Percentiles rank a stretch among this genome's conserved stretches.
These are phyloP conservation scores for Pagrus major DNA, from an alignment of 2,113 vertebrate genomes.

Conservation along the genomic window DNA sequence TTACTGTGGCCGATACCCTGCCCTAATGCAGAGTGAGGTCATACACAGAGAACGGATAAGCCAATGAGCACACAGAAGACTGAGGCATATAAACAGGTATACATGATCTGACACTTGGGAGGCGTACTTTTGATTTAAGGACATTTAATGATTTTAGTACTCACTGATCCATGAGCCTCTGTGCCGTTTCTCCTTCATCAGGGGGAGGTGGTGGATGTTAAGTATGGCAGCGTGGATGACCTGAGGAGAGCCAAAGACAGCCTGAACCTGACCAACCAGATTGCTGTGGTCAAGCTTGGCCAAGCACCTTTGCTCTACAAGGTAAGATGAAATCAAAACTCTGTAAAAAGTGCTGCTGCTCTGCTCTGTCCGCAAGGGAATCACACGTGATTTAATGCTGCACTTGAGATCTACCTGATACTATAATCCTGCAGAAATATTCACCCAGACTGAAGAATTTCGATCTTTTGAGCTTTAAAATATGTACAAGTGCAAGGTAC, in stretches of 20 bases:
- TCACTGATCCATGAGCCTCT: background rate
- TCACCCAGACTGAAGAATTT: background rate
- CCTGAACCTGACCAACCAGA: conserved; percentile 87
- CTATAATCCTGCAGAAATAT: conserved; percentile 22
- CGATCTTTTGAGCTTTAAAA: conserved; percentile 30
- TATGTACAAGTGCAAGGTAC: conserved; percentile 11
- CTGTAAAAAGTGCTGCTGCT: background rate
- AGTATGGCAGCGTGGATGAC: conserved; percentile 89
- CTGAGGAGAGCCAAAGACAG: conserved; percentile 82
- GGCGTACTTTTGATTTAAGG: background rate
- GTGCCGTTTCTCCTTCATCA: conserved; percentile 56
- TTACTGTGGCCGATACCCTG: background rate
- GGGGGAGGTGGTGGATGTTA: conserved; percentile 92
- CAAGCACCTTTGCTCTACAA: conserved; percentile 91
- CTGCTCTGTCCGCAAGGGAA: conserved; percentile 1
- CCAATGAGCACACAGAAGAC: background rate
- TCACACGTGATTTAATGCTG: background rate
- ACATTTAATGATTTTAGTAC: background rate
- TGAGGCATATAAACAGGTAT: background rate
- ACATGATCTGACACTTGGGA: background rate
- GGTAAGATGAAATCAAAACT: conserved; percentile 79
- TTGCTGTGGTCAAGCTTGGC: conserved; percentile 94
- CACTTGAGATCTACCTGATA: conserved; percentile 26
- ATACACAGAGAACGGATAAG: background rate
- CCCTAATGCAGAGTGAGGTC: background rate